Evolutionary conservation across 2,113 vertebrate genomes (phyloP), one percentile per base, ranked within the genome.

Genomic region (Neodon shergylaensis): DNA sequence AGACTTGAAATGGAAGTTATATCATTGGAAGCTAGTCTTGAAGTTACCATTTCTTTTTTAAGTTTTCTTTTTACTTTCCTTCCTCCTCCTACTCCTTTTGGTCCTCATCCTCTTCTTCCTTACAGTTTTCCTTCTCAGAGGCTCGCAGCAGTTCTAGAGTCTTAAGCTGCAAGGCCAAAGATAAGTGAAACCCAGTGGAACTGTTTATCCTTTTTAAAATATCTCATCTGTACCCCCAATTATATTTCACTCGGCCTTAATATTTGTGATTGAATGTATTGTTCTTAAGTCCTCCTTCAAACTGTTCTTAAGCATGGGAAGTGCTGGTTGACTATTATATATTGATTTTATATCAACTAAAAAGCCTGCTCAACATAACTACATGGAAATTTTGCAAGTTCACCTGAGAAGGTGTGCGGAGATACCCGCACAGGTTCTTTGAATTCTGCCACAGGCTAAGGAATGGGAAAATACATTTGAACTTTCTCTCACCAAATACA

Each of bases 161-260:
- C 98, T 47, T 96, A 97, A 91, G 90, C 92, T 96, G 6, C 54
- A 97, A 88, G 83, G 83, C 85, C 82, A 95, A 85, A 96, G 92
- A 72, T 76, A 90, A 97, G 91, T 97, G 68, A 95, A 96, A 95
- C 89, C 90, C 83, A 76, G 94, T 63, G 94, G 81, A 98, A 96
- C 82, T 49, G 93, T 95, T 97, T 95, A 94, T 93, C 95, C 54
- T 58, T 97, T 97, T 93, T n/a, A 98, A 97, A 97, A 97, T 96
- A 92, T 95, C 86, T 97, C 94, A 95, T 66, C 96, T 77, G 72
- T 93, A 93, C 88, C 97, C 97, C 92, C 94, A 95, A 97, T 97
- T 98, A 95, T 94, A 84, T 96, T 95, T 94, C 95, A 96, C 88
- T 78, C 97, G 95, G 96, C 89, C 95, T 93, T 91, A 70, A 93